Evolutionary conservation across 2,797 vertebrate species (phyloP).

Genomic region (Chrosomus eos): DNA sequence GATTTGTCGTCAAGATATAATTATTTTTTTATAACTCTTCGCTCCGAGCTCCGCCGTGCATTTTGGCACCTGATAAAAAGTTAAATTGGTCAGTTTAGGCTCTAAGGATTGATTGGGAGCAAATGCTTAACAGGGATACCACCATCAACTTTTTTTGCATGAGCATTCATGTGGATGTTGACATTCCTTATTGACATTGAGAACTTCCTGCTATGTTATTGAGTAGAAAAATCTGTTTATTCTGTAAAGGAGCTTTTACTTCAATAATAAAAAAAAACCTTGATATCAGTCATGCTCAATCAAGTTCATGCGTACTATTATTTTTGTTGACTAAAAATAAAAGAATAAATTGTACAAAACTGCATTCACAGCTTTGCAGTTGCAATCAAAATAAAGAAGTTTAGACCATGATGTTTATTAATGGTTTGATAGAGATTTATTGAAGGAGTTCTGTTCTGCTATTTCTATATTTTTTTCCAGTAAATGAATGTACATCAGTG

Average conservation of each 20-base stretch:
- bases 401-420: neutral
- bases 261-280: constrained; percentile 71
- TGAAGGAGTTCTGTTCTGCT: neutral
- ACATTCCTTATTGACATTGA: constrained; percentile 91
- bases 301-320: neutral
- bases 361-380: neutral
- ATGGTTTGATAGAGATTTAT: neutral
- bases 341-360: neutral
- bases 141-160: constrained; percentile 87
- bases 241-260: constrained; percentile 84
- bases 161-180: constrained; percentile 87
- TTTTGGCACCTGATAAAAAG: constrained; percentile 52
- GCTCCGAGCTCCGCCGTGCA: constrained; percentile 53
- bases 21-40: constrained; percentile 54
- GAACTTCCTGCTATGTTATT: constrained; percentile 87
- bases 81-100: constrained; percentile 56
- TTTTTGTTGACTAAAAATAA: neutral
- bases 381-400: neutral
- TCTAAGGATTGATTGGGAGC: constrained; percentile 52
- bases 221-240: constrained; percentile 84
- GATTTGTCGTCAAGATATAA: constrained; percentile 82
- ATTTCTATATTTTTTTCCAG: neutral
- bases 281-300: constrained; percentile 50
- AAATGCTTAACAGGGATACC: constrained; percentile 53
- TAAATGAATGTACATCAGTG: neutral